Evolutionary conservation across 2,113 vertebrate genomes (phyloP).

Genomic region (Protobothrops mucrosquamatus): DNA sequence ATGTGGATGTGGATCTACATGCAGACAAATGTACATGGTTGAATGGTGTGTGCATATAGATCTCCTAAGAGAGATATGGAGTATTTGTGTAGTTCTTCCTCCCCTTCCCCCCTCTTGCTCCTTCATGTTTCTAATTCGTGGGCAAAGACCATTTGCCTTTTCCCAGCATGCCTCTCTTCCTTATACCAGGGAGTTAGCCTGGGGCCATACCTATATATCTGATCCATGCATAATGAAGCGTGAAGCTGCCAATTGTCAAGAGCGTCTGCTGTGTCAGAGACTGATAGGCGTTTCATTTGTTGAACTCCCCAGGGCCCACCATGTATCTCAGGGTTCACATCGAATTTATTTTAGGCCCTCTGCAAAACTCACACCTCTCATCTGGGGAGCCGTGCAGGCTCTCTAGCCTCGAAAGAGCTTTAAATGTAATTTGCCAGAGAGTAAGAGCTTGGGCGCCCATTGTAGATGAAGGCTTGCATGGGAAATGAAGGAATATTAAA

Average conservation of each 20-base stretch:
- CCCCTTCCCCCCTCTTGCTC: conserved; percentile 5
- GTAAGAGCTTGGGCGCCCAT: conserved; percentile 11
- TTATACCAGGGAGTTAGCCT: conserved; percentile 70
- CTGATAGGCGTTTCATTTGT: conserved; percentile 88
- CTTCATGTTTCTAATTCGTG: conserved; percentile 40
- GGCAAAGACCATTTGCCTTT: conserved; percentile 57
- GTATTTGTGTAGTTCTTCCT: background rate
- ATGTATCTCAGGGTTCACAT: conserved; percentile 77
- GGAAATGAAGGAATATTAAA: conserved; percentile 54
- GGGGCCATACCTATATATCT: conserved; percentile 76
- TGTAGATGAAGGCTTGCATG: conserved; percentile 48
- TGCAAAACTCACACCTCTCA: conserved; percentile 76
- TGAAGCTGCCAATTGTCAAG: conserved; percentile 81
- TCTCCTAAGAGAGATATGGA: background rate
- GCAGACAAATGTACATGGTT: background rate
- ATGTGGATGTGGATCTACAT: background rate
- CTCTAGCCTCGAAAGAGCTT: conserved; percentile 46
- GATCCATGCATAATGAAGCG: conserved; percentile 84
- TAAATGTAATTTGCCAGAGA: conserved; percentile 45
- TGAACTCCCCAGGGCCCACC: conserved; percentile 72
- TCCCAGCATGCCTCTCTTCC: conserved; percentile 58
- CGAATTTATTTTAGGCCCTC: conserved; percentile 71
- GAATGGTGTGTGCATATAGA: background rate
- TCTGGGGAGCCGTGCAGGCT: conserved; percentile 60
- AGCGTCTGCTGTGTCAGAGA: conserved; percentile 83